These are phyloP conservation scores for Callitettix versicolor DNA, from an alignment of 1,140 invertebrate species.

Conservation along the genomic window DNA sequence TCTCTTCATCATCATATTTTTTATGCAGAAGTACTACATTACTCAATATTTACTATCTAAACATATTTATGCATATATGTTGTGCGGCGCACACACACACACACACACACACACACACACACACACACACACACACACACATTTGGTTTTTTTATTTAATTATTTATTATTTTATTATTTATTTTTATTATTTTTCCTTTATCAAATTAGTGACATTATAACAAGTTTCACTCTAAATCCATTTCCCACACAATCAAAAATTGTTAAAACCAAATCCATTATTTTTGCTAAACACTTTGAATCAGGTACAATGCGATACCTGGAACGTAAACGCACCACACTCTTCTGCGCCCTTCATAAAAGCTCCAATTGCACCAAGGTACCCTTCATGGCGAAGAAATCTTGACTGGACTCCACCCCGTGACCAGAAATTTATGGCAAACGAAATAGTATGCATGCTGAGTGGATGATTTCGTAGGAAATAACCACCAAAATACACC, in stretches of 20 bases:
- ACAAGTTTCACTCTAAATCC: no score
- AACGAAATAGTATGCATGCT: slow-evolving; percentile 67
- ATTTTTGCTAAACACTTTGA: neutral
- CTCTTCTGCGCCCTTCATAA: slow-evolving; percentile 58
- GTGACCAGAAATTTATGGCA: slow-evolving; percentile 67
- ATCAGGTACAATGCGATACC: neutral
- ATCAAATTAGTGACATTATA: no score
- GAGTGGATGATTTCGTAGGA: slow-evolving; percentile 61
- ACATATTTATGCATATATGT: no score
- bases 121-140: no score
- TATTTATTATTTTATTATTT: no score
- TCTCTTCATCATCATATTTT: no score
- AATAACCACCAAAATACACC: slow-evolving; percentile 69
- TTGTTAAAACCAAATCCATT: neutral
- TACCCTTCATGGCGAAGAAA: slow-evolving; percentile 72
- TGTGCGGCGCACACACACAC: no score
- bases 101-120: no score
- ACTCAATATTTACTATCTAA: no score
- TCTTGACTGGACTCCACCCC: slow-evolving; percentile 55
- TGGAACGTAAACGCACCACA: slow-evolving; percentile 30
- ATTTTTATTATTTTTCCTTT: no score
- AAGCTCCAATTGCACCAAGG: slow-evolving; percentile 65
- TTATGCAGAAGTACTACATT: no score
- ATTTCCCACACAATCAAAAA: neutral
- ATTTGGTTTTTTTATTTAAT: no score